These are phyloP conservation scores for Chrysochloris asiatica DNA, from an alignment of 2,113 vertebrate genomes.

Conservation along the genomic window DNA sequence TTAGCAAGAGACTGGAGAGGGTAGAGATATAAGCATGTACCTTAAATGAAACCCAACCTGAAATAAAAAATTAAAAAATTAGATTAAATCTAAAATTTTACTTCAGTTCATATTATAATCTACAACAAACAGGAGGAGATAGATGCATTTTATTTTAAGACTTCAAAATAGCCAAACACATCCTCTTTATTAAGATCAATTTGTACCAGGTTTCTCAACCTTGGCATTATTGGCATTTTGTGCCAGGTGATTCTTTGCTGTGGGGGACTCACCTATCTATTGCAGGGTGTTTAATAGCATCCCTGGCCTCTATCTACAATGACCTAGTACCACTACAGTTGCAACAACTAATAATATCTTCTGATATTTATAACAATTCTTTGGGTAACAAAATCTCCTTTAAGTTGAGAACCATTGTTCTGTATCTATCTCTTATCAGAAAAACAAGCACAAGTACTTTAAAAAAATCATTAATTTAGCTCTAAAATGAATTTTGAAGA, in stretches of 20 bases:
- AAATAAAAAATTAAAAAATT: neutral
- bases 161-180: neutral
- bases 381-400: neutral
- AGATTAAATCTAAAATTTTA: neutral
- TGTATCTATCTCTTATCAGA: neutral
- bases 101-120: neutral
- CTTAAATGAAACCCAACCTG: conserved; percentile 34
- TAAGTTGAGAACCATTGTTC: neutral
- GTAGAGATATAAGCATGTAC: neutral
- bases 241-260: neutral
- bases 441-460: conserved; percentile 8
- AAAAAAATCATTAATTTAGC: neutral
- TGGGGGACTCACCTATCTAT: neutral
- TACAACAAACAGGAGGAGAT: neutral
- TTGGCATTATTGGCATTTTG: neutral
- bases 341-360: neutral
- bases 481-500: neutral
- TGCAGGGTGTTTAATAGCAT: neutral
- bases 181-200: neutral
- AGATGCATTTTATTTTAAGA: neutral
- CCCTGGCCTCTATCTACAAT: neutral
- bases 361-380: neutral
- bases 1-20: neutral
- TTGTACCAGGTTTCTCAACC: neutral
- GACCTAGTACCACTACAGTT: neutral